Conservation (phyloP, 2,888 invertebrate genomes). For the Erebia ligea region DNA sequence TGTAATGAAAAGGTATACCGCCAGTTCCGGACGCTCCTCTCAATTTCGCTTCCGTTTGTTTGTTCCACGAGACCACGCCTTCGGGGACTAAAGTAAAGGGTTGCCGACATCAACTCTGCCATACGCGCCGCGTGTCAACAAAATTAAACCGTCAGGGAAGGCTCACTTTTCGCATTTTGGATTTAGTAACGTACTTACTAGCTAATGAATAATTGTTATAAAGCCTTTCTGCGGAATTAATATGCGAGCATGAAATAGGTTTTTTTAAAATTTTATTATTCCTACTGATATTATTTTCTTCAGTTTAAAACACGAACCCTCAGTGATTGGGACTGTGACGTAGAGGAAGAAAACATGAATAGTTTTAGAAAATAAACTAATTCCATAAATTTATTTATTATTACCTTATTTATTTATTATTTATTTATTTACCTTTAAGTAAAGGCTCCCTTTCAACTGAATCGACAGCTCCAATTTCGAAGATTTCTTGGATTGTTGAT, state of each 20-base stretch:
- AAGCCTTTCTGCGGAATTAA: background rate
- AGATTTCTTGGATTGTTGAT: no score
- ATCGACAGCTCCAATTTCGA: no score
- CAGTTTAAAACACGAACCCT: no score
- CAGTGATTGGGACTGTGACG: no score
- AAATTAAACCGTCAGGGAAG: constrained; percentile 49
- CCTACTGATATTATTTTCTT: no score
- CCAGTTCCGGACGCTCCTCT: constrained; percentile 80
- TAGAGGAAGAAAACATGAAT: no score
- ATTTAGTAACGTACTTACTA: constrained; percentile 18
- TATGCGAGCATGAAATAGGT: background rate
- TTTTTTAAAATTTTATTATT: background rate
- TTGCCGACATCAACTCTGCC: constrained; percentile 54
- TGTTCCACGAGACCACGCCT: constrained; percentile 74
- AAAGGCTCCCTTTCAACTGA: no score
- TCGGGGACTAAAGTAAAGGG: constrained; percentile 70
- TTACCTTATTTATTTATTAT: no score
- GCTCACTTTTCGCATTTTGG: constrained; percentile 33
- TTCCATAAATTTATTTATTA: no score
- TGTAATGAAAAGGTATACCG: constrained; percentile 83
- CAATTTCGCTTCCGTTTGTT: constrained; percentile 82
- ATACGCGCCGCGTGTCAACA: constrained; percentile 60
- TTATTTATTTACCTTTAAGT: no score
- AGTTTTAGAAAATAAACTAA: no score
- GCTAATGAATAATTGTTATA: constrained; percentile 21